Evolutionary conservation across 2,113 vertebrate species (phyloP).

Genomic region (Poeciliopsis occidentalis): DNA sequence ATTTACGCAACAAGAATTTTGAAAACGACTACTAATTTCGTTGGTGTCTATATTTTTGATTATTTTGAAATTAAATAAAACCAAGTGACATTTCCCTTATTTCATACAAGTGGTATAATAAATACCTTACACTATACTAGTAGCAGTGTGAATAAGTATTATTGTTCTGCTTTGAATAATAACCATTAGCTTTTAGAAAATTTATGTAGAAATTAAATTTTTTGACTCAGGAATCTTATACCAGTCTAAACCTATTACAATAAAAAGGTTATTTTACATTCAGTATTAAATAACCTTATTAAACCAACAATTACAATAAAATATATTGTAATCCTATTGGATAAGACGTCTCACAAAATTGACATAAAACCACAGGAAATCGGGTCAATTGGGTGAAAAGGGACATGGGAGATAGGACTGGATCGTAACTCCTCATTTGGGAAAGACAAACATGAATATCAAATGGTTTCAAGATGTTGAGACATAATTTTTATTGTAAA

Average conservation of each 20-base stretch:
- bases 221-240: no score
- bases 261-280: neutral
- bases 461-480: neutral
- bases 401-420: neutral
- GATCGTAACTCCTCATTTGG: neutral
- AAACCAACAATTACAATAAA: no score
- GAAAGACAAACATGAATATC: neutral
- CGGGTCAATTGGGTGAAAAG: neutral
- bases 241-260: neutral
- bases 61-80: no score
- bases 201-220: neutral
- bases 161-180: neutral
- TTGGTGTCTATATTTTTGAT: no score
- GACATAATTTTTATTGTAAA: neutral
- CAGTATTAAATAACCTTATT: no score
- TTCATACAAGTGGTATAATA: no score
- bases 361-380: neutral
- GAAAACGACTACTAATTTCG: no score
- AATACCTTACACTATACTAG: no score
- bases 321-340: no score
- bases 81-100: no score
- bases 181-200: neutral
- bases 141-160: neutral
- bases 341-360: no score
- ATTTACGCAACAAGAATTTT: no score